Evolutionary conservation across 2,797 vertebrate genomes (phyloP).

Genomic region (Cuculus canorus): DNA sequence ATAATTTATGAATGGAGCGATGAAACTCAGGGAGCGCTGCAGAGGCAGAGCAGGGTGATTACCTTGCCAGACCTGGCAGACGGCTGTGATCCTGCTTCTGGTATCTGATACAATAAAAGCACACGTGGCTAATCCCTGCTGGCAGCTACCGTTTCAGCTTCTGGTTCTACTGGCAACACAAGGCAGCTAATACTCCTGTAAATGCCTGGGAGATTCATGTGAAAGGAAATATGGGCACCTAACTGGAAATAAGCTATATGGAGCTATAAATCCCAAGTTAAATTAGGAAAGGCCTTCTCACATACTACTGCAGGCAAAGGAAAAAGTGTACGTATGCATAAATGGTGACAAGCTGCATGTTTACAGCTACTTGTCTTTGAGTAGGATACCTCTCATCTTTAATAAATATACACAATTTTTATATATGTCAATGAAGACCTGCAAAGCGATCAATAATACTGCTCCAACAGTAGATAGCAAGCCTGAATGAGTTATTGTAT

Average conservation of each 20-base stretch:
- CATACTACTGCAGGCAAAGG: background rate
- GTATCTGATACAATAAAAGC: constrained; percentile 1
- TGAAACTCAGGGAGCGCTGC: background rate
- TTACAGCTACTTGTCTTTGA: background rate
- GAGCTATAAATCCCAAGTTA: constrained; percentile 39
- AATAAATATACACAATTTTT: background rate
- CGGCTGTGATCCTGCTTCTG: background rate
- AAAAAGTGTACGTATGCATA: background rate
- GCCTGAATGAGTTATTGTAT: background rate
- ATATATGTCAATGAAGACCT: background rate
- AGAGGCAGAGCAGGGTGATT: background rate
- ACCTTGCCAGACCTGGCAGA: background rate
- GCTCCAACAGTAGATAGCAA: background rate
- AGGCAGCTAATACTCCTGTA: constrained; percentile 5
- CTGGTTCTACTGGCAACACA: background rate
- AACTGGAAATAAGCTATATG: background rate
- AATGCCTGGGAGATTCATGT: constrained; percentile 17
- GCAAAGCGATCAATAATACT: background rate
- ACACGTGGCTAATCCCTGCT: background rate
- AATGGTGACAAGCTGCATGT: background rate
- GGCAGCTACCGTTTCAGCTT: constrained; percentile 4
- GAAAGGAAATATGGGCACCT: constrained; percentile 44
- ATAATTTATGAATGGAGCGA: background rate
- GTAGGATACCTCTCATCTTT: background rate
- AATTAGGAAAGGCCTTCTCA: constrained; percentile 21